Evolutionary conservation across 2,113 vertebrate genomes (phyloP).

Genomic region (Antennarius striatus): DNA sequence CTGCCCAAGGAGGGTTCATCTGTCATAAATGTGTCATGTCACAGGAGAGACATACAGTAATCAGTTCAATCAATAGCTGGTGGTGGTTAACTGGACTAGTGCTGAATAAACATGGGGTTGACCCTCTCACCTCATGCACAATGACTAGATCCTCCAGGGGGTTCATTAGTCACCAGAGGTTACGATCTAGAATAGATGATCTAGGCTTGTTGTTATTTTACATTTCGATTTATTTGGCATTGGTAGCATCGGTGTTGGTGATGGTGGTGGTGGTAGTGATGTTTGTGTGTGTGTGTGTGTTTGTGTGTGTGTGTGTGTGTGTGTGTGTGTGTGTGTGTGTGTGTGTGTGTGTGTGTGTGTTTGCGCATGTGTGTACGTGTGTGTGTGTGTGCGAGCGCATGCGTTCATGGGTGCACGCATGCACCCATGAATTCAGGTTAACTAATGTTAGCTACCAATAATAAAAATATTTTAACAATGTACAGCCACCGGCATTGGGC

Average conservation of each 20-base stretch:
- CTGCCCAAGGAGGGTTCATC: constrained; percentile 69
- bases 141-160: constrained; percentile 61
- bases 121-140: constrained; percentile 70
- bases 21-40: constrained; percentile 72
- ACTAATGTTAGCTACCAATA: constrained; percentile 26
- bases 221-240: constrained; percentile 63
- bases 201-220: constrained; percentile 58
- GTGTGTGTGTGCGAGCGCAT: no score
- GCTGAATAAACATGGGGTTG: constrained; percentile 80
- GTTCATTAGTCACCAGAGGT: constrained; percentile 74
- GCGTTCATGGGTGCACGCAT: no score
- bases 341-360: no score
- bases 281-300: constrained; percentile 3
- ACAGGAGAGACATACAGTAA: constrained; percentile 73
- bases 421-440: not conserved
- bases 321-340: no score
- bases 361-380: no score
- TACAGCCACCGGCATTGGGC: constrained; percentile 44
- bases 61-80: constrained; percentile 76
- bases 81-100: constrained; percentile 59
- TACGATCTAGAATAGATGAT: constrained; percentile 46
- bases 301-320: no score
- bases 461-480: constrained; percentile 28
- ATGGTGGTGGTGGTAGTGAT: not conserved
- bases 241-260: not conserved